Percentiles rank a stretch among this genome's conserved stretches.
Conservation (phyloP, 2,888 invertebrate species). For the Drosophila aldrichi region DNA sequence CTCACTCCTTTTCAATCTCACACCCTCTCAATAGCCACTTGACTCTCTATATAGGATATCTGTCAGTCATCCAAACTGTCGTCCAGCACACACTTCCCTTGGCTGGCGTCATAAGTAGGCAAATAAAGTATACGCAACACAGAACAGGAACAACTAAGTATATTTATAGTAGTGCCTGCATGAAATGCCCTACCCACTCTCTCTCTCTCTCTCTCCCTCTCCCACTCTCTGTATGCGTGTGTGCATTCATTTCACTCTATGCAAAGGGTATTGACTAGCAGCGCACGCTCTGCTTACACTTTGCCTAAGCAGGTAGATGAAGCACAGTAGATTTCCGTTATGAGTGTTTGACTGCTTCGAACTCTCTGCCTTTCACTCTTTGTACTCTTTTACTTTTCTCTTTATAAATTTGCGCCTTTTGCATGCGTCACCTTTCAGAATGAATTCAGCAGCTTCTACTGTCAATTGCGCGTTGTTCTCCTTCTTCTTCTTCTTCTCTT, state of each 20-base stretch:
- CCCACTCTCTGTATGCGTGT: not conserved
- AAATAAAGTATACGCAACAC: conserved; percentile 42
- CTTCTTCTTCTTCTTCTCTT: too few species aligned
- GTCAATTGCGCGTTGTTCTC: not conserved
- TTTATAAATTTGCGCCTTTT: conserved; percentile 21
- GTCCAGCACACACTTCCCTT: conserved; percentile 13
- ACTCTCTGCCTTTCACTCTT: not conserved
- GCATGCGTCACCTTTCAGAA: conserved; percentile 30
- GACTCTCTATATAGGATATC: not conserved
- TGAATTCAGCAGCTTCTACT: conserved; percentile 55
- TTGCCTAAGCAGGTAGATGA: not conserved
- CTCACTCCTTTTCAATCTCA: not conserved
- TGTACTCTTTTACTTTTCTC: conserved; percentile 9
- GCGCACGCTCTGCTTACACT: not conserved
- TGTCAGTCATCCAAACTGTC: not conserved
- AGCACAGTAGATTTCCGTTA: not conserved
- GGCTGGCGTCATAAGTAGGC: conserved; percentile 34
- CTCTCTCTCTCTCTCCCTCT: not conserved
- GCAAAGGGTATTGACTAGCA: not conserved
- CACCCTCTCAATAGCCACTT: not conserved
- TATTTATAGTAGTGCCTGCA: conserved; percentile 2
- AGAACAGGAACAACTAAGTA: conserved; percentile 26
- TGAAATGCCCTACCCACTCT: not conserved
- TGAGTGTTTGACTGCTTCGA: conserved; percentile 2
- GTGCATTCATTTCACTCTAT: not conserved